These are phyloP conservation scores for Drosophila aldrichi DNA, from an alignment of 2,888 invertebrate species.

Conservation along the genomic window DNA sequence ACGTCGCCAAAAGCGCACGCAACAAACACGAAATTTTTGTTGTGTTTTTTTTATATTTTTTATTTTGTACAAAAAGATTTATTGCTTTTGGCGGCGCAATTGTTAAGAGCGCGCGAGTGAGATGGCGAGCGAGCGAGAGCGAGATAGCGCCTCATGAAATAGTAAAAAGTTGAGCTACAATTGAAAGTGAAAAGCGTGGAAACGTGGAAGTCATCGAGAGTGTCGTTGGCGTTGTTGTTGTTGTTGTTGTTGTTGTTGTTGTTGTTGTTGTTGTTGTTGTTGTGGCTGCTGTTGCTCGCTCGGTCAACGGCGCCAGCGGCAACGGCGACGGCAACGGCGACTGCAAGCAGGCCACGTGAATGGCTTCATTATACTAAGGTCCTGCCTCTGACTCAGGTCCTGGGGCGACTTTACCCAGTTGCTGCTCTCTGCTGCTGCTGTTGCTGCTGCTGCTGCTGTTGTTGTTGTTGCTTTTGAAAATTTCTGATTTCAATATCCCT, in stretches of 20 bases:
- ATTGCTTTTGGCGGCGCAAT: conserved; percentile 79
- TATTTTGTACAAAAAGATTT: conserved; percentile 71
- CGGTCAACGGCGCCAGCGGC: conserved; percentile 63
- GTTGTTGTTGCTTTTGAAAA: conserved; percentile 6
- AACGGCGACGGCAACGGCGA: conserved; percentile 24
- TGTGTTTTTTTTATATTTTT: conserved; percentile 45
- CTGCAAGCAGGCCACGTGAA: conserved; percentile 40
- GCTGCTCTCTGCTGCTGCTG: conserved; percentile 5
- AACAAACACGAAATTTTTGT: conserved; percentile 64
- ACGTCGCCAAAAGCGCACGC: conserved; percentile 65
- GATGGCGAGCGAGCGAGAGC: conserved; percentile 17
- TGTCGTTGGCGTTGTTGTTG: conserved; percentile 51
- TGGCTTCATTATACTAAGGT: conserved; percentile 68
- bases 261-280: conserved; percentile 17
- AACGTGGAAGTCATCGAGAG: conserved; percentile 80
- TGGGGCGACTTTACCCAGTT: conserved; percentile 26
- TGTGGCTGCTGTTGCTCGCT: conserved; percentile 33
- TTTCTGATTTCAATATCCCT: conserved; percentile 73
- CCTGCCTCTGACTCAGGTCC: conserved; percentile 39
- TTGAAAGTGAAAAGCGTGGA: conserved; percentile 84
- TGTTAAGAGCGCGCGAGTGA: conserved; percentile 53
- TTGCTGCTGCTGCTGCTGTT: conserved; percentile 13
- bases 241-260: conserved; percentile 14
- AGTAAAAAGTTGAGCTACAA: conserved; percentile 78
- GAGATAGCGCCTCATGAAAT: conserved; percentile 54